Conservation (phyloP, 2,113 vertebrate species). For the Sterrhoptilus dennistouni region DNA sequence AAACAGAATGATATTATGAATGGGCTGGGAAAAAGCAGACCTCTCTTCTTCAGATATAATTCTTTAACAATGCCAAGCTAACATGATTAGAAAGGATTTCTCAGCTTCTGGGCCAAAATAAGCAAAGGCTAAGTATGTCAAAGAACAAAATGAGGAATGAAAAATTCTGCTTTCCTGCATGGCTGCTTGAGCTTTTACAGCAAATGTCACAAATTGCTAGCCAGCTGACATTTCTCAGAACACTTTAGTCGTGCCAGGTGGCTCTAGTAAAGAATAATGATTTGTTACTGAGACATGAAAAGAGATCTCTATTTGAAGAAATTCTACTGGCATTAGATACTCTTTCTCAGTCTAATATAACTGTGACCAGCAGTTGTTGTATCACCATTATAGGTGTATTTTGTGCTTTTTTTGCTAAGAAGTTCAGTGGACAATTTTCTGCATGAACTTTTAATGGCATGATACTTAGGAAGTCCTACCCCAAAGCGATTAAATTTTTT, state of each 20-base stretch:
- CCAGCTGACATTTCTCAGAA: slow-evolving; percentile 42
- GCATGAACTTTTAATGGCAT: background rate
- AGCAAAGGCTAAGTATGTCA: background rate
- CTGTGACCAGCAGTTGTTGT: background rate
- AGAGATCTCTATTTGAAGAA: background rate
- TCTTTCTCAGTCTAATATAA: background rate
- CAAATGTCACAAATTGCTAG: slow-evolving; percentile 4
- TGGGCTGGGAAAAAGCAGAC: background rate
- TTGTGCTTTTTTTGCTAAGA: background rate
- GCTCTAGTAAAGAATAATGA: slow-evolving; percentile 11
- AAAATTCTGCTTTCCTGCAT: background rate
- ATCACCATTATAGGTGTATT: background rate
- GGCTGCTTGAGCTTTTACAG: background rate
- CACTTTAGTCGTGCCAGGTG: background rate
- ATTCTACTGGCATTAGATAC: background rate
- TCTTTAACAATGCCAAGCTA: background rate
- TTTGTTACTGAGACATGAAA: slow-evolving; percentile 1
- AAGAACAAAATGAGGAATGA: background rate
- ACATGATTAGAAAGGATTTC: background rate
- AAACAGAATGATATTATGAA: background rate
- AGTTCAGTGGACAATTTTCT: background rate
- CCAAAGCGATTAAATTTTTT: background rate
- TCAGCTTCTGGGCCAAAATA: background rate
- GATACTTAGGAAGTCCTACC: background rate
- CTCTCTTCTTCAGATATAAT: background rate